phyloP scores from a whole-genome alignment of 92 coral and sea anemone genomes.

The Zoanthus gigantus region DNA sequence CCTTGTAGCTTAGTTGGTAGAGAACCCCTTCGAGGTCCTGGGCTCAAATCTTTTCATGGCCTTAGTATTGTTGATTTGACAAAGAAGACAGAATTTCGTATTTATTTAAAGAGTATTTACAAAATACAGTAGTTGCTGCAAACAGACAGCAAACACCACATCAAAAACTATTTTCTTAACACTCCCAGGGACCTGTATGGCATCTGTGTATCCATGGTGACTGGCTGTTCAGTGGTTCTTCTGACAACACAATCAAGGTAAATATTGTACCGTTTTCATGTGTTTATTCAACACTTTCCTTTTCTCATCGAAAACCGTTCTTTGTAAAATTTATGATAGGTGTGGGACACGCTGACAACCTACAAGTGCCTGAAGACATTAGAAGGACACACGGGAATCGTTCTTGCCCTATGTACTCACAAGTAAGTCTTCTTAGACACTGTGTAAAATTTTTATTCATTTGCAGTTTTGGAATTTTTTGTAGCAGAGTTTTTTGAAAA shows the following conservation, averaged over 20 bases:
- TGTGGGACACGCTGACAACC: constrained; percentile 97
- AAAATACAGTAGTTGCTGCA: too few relatives aligned
- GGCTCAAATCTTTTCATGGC: too few relatives aligned
- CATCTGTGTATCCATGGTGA: constrained; percentile 96
- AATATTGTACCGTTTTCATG: neutral
- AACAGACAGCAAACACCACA: neutral
- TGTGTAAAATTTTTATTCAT: neutral
- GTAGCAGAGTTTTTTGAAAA: too few relatives aligned
- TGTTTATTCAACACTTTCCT: neutral
- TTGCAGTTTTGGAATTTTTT: neutral
- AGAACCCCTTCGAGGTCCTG: too few relatives aligned
- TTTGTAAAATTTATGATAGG: constrained; percentile 57
- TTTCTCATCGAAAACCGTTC: neutral
- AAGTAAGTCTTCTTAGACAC: constrained; percentile 71
- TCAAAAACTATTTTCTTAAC: neutral
- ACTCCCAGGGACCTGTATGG: constrained; percentile 96
- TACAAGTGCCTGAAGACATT: constrained; percentile 96
- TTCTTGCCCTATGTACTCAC: constrained; percentile 92
- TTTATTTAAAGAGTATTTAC: too few relatives aligned
- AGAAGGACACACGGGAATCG: constrained; percentile 97
- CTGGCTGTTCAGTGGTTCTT: constrained; percentile 97
- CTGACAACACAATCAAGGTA: constrained; percentile 98
- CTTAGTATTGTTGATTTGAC: too few relatives aligned
- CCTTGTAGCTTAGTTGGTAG: too few relatives aligned
- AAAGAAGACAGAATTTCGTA: too few relatives aligned